Conservation (phyloP, 1,140 invertebrate species). For the Gonioctena quinquepunctata region DNA sequence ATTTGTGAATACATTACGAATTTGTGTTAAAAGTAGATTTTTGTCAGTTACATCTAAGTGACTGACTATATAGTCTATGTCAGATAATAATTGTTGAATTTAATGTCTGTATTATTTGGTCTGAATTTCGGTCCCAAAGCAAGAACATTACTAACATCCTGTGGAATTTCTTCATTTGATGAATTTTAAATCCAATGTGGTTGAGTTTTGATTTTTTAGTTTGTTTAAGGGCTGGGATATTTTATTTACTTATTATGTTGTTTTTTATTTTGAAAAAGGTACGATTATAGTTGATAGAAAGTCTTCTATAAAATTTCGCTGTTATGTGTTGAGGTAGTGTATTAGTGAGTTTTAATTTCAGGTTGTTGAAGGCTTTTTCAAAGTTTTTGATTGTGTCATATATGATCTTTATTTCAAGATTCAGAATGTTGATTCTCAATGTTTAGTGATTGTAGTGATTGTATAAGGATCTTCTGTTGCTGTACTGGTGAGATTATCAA, state of each 20-base stretch:
- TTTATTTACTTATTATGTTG: neutral
- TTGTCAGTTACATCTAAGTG: neutral
- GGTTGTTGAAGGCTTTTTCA: neutral
- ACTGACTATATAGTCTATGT: neutral
- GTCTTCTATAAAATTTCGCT: neutral
- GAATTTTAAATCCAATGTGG: neutral
- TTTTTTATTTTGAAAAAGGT: neutral
- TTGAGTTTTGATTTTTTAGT: neutral
- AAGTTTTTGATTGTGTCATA: neutral
- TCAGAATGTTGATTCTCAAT: neutral
- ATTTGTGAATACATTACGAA: neutral
- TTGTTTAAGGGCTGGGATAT: neutral
- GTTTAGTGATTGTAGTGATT: neutral
- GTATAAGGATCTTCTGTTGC: neutral
- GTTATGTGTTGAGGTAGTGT: neutral
- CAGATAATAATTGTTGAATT: neutral
- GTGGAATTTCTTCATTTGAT: neutral
- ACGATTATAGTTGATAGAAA: neutral
- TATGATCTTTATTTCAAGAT: neutral
- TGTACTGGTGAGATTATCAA: neutral
- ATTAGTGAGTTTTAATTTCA: neutral
- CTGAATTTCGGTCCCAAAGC: slow-evolving; percentile 5
- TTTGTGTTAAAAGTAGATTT: neutral
- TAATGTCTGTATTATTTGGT: slow-evolving; percentile 3
- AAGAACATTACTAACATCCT: neutral